Conservation (phyloP, 2,113 vertebrate genomes). For the Cyprinodon variegatus region DNA sequence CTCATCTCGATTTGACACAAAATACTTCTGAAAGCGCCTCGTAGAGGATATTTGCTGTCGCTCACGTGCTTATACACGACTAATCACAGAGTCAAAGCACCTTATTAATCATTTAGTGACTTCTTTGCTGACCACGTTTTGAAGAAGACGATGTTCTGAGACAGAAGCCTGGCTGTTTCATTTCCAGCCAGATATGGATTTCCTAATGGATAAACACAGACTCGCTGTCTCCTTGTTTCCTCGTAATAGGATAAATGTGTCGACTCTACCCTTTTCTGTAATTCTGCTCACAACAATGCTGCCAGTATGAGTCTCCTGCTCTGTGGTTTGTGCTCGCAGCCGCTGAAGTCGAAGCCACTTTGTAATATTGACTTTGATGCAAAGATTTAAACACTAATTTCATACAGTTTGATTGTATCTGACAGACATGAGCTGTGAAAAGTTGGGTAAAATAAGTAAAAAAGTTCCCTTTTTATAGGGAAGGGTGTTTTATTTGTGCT, state of each 20-base stretch:
- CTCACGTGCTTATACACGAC: slow-evolving; percentile 22
- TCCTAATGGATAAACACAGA: slow-evolving; percentile 69
- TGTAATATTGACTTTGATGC: neutral
- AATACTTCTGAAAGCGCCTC: neutral
- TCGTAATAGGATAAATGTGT: slow-evolving; percentile 64
- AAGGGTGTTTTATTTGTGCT: neutral
- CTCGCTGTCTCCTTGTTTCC: slow-evolving; percentile 62
- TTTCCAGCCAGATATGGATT: slow-evolving; percentile 70
- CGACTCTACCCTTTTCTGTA: slow-evolving; percentile 54
- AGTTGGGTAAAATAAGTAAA: neutral
- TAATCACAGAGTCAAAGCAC: slow-evolving; percentile 30
- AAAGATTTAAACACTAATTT: neutral
- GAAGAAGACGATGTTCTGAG: slow-evolving; percentile 4
- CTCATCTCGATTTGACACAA: neutral
- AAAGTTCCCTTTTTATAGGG: neutral
- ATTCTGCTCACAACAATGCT: slow-evolving; percentile 45
- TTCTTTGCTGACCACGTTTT: slow-evolving; percentile 24
- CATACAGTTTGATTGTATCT: neutral
- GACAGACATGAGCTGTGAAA: neutral
- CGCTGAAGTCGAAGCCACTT: neutral
- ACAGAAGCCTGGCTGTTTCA: slow-evolving; percentile 41
- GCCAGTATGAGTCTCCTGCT: slow-evolving; percentile 19
- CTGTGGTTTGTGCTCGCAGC: neutral
- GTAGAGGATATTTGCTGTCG: neutral
- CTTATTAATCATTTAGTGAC: slow-evolving; percentile 51